phyloP scores from a whole-genome alignment of 2,888 invertebrate species.

The Sepiola atlantica region DNA sequence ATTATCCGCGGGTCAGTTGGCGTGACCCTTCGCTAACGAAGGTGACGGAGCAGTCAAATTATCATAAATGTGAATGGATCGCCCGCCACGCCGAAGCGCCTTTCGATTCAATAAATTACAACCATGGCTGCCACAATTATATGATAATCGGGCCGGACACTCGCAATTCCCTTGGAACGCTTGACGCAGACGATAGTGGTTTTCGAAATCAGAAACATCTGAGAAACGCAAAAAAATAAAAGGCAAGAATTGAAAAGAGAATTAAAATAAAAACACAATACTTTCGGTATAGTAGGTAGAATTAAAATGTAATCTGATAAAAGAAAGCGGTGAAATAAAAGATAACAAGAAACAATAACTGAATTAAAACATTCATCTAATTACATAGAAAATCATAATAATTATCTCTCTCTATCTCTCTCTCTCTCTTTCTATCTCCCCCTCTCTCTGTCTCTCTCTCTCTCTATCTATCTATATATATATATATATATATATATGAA shows the following conservation, averaged over 20 bases:
- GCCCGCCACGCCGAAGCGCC: neutral
- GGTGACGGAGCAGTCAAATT: slow-evolving; percentile 1
- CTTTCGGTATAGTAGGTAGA: too few relatives aligned
- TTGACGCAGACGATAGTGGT: neutral
- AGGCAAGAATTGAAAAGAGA: neutral
- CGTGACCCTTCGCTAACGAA: slow-evolving; percentile 32
- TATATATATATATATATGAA: too few relatives aligned
- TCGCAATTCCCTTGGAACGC: slow-evolving; percentile 32
- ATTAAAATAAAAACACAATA: neutral
- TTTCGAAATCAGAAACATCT: neutral
- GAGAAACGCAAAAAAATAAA: neutral
- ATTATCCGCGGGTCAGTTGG: slow-evolving; percentile 13
- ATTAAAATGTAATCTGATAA: too few relatives aligned
- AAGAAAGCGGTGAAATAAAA: too few relatives aligned
- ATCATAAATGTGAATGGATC: slow-evolving; percentile 22
- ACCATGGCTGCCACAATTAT: neutral
- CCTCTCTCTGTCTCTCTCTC: too few relatives aligned
- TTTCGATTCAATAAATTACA: slow-evolving; percentile 32
- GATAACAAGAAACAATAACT: too few relatives aligned
- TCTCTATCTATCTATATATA: too few relatives aligned
- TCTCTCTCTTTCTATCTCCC: neutral
- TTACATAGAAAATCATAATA: too few relatives aligned
- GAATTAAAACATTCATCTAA: too few relatives aligned
- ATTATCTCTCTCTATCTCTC: neutral
- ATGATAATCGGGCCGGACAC: slow-evolving; percentile 22